Conservation (phyloP, 2,113 vertebrate species). For the Ctenodactylus gundi region DNA sequence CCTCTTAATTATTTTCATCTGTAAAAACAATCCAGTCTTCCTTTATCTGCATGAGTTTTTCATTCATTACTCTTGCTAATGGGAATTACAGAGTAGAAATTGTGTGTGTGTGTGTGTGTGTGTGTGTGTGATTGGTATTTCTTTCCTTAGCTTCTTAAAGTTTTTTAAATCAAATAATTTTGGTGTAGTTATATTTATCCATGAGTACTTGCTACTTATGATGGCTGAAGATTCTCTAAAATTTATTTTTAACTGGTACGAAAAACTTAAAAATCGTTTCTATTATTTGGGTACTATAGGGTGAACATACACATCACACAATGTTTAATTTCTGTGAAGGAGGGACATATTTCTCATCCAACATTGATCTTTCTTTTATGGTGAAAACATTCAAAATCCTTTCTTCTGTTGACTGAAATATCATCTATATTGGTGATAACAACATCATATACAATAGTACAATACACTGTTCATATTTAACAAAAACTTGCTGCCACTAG, state of each 20-base stretch:
- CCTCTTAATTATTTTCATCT: too few species aligned
- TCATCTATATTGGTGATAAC: too few species aligned
- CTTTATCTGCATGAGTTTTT: background rate
- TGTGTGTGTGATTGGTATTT: too few species aligned
- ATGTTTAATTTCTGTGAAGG: background rate
- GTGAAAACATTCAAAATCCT: background rate
- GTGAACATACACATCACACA: background rate
- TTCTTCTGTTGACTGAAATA: too few species aligned
- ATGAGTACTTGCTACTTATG: background rate
- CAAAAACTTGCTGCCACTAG: too few species aligned
- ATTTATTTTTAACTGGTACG: background rate
- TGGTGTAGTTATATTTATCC: background rate
- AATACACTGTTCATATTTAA: too few species aligned
- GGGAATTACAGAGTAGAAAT: background rate
- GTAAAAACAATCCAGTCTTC: background rate
- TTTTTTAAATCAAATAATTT: background rate
- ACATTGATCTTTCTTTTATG: background rate
- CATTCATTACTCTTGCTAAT: background rate
- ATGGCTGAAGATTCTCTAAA: background rate
- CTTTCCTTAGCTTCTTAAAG: background rate
- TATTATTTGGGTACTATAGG: background rate
- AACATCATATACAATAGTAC: too few species aligned
- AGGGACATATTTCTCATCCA: background rate
- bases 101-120: too few species aligned
- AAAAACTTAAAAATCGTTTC: too few species aligned